Evolutionary conservation across 2,797 vertebrate species (phyloP).

Genomic region (Alca torda): DNA sequence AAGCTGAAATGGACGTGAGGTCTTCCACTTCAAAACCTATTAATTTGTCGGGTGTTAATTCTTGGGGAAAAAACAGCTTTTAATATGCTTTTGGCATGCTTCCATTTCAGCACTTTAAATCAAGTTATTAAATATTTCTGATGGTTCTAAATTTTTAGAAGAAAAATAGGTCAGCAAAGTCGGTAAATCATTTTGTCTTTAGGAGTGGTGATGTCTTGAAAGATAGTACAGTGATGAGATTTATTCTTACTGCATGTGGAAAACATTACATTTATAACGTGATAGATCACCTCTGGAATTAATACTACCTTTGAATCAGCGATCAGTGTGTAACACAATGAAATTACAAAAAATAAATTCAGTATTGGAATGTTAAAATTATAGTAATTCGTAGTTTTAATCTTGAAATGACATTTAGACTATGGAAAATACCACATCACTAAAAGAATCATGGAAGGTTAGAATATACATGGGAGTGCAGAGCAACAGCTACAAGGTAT

Average conservation of each 20-base stretch:
- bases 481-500: not conserved
- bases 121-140: conserved; percentile 33
- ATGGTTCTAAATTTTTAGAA: not conserved
- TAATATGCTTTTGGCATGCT: not conserved
- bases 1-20: not conserved
- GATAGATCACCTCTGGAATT: not conserved
- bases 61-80: not conserved
- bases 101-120: conserved; percentile 17
- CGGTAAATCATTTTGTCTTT: not conserved
- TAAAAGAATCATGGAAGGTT: not conserved
- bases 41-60: conserved; percentile 6
- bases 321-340: not conserved
- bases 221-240: not conserved
- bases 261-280: not conserved
- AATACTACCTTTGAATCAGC: not conserved
- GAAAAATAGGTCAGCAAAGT: conserved; percentile 14
- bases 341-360: not conserved
- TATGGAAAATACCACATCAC: rapidly evolving
- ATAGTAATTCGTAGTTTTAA: not conserved
- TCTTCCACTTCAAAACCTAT: not conserved
- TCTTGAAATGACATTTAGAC: not conserved
- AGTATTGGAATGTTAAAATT: not conserved
- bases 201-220: not conserved
- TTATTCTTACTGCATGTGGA: not conserved
- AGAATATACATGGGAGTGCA: not conserved